Evolutionary conservation across 2,888 invertebrate genomes (phyloP).

Genomic region (Ochropleura leucogaster): DNA sequence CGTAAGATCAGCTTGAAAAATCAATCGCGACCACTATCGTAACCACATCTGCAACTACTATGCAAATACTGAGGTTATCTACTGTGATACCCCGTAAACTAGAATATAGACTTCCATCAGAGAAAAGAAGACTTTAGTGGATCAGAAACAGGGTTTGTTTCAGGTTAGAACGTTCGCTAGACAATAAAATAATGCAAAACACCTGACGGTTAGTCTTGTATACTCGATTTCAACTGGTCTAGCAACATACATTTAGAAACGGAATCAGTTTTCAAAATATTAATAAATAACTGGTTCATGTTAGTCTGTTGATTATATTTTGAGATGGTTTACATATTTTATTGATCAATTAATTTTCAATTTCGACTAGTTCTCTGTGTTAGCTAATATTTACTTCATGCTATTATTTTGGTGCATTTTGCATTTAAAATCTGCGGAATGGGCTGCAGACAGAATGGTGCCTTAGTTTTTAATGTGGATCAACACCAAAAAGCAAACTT

Average conservation of each 20-base stretch:
- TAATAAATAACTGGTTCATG: constrained; percentile 23
- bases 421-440: too few relatives aligned
- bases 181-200: constrained; percentile 69
- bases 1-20: constrained; percentile 46
- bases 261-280: constrained; percentile 53
- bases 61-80: constrained; percentile 66
- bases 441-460: neutral
- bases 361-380: neutral
- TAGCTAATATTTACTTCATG: neutral
- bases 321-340: constrained; percentile 11
- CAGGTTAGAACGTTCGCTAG: neutral
- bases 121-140: neutral
- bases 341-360: neutral
- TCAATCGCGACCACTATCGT: constrained; percentile 51
- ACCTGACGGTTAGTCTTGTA: constrained; percentile 58
- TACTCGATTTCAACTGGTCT: constrained; percentile 64
- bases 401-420: neutral
- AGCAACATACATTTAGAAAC: constrained; percentile 38
- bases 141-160: neutral
- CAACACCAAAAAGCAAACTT: neutral
- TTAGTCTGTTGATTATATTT: neutral
- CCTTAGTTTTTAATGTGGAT: neutral
- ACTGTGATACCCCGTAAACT: constrained; percentile 39
- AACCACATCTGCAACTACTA: constrained; percentile 62
- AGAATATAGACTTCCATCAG: constrained; percentile 20